Base-by-base conservation (phyloP, 2,888 invertebrate species). In the Odontocolon sp. region DNA sequence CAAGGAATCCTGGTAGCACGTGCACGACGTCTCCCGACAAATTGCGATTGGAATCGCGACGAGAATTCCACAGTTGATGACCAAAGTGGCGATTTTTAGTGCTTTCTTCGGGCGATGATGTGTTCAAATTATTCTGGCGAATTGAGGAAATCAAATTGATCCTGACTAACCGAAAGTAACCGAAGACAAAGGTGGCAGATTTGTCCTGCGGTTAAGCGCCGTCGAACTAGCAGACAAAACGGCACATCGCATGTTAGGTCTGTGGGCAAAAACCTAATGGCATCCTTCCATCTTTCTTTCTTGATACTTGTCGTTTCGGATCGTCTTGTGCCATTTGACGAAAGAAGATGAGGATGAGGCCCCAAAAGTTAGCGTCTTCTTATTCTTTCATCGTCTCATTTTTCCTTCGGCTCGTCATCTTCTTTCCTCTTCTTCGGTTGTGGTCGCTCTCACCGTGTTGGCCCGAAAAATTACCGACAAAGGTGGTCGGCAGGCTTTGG, bases 391-490 rank as follows among this genome's bases (percentile, higher is more conserved):
- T 68, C 52, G 33, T 36, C 54, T 63, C 63, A 16, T 52, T 52
- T 52, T 52, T 52, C 52, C 52, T 23, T 8, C 28, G 52, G 31
- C 45, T 45, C 21, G 28, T 31, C 42, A 18, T 31, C 67, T 36
- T 76, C 36, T 61, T 50, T 11, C 52, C 63, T 52, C 59, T 14
- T 50, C 57, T 42, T 66, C 59, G 40, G 50, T 47, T 56, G 67
- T 63, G 45, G 66, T 31, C 28, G 42, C 33, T 21, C 47, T 63
- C 63, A 61, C 52, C 64, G 71, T 71, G 66, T 75, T 82, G 84
- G 87, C 83, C 84, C 84, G 85, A 87, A 84, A 86, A 88, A 88
- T 87, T 85, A 84, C 86, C 87, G 87, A 88, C 89, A 89, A 89
- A 88, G 88, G 86, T 81, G 78, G 66, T 80, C 87, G 86, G 83